Conservation (phyloP, 2,797 vertebrate genomes). For the Cossypha dichroa region DNA sequence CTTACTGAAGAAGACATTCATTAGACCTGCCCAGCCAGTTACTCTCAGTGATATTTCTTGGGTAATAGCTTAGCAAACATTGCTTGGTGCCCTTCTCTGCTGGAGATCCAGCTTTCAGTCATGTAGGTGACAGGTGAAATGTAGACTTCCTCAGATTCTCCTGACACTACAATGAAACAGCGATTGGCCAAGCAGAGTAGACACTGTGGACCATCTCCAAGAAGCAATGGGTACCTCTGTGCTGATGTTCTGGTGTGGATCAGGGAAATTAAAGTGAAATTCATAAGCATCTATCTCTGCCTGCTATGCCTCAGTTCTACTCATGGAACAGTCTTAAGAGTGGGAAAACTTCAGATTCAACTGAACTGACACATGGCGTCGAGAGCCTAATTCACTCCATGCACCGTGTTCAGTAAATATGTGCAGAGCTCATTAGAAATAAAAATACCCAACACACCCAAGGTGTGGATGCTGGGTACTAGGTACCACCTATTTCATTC, state of each 20-base stretch:
- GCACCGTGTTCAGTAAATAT: background rate
- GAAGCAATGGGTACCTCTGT: background rate
- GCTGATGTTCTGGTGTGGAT: background rate
- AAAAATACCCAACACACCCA: background rate
- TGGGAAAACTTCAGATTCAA: background rate
- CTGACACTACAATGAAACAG: fast-evolving
- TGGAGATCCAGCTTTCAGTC: background rate
- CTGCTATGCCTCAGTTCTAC: background rate
- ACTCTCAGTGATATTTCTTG: background rate
- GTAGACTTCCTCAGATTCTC: background rate
- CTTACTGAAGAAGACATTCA: background rate
- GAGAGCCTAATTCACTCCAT: background rate
- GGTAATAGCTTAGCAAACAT: background rate
- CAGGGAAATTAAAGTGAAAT: background rate
- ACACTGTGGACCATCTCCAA: background rate
- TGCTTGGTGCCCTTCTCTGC: background rate
- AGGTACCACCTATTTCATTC: background rate
- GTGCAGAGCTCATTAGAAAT: background rate
- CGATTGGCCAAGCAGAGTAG: background rate
- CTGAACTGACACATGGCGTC: background rate
- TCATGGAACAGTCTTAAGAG: background rate
- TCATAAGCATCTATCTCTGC: background rate
- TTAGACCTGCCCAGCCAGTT: background rate
- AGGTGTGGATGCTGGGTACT: background rate
- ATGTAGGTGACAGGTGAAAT: background rate